These are phyloP conservation scores for Grantiella picta DNA, from an alignment of 2,113 vertebrate genomes.

Conservation along the genomic window DNA sequence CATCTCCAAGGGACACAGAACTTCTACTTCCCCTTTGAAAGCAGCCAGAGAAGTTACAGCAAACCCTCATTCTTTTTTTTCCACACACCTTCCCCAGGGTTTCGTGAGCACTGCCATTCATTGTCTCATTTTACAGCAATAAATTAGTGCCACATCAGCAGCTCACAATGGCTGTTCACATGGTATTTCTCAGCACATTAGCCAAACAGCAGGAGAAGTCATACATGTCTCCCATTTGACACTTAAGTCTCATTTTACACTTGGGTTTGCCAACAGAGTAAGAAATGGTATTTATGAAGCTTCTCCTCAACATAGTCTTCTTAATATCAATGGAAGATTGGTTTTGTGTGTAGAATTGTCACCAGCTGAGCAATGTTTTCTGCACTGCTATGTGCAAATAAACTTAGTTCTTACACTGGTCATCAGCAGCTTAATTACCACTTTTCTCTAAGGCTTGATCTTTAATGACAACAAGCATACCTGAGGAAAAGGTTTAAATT, in stretches of 20 bases:
- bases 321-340: neutral
- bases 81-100: neutral
- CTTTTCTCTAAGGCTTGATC: neutral
- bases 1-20: neutral
- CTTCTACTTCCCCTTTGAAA: neutral
- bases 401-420: conserved; percentile 1
- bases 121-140: neutral
- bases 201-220: neutral
- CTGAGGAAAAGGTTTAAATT: neutral
- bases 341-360: conserved; percentile 57
- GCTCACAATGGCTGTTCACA: neutral
- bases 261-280: neutral
- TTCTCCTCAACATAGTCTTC: neutral
- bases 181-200: neutral
- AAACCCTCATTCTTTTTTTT: neutral
- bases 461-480: neutral
- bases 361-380: conserved; percentile 61
- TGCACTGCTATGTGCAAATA: conserved; percentile 38
- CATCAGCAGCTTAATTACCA: conserved; percentile 23
- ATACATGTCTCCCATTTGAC: neutral
- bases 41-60: neutral
- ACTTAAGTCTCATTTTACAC: neutral
- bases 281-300: neutral
- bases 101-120: neutral
- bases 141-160: neutral